Evolutionary conservation across 2,888 invertebrate species (phyloP).

Genomic region (Hydrotaea diabolus): DNA sequence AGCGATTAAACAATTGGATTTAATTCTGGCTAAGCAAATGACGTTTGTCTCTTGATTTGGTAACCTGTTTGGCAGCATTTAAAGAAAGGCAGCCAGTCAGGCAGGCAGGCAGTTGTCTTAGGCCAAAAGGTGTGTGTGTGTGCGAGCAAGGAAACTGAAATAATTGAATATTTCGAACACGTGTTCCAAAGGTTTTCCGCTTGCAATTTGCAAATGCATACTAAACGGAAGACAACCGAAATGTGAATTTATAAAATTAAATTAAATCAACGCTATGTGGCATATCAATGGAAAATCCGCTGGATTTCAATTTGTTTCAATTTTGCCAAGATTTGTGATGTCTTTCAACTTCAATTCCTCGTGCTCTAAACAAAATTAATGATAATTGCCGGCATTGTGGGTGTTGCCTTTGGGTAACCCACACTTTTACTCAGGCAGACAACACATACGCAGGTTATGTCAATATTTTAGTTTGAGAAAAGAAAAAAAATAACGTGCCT

Average conservation of each 20-base stretch:
- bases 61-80: constrained; percentile 36
- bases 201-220: constrained; percentile 6
- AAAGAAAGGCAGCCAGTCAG: not conserved
- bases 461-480: not conserved
- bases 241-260: not conserved
- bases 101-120: not conserved
- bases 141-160: not conserved
- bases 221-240: not conserved
- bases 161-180: constrained; percentile 43
- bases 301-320: not conserved
- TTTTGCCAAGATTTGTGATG: not conserved
- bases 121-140: constrained; percentile 23
- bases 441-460: not conserved
- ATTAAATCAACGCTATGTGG: constrained; percentile 1
- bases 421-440: not conserved
- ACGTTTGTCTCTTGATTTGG: constrained; percentile 5
- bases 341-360: not conserved
- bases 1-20: constrained; percentile 20
- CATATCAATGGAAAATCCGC: constrained; percentile 7
- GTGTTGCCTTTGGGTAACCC: constrained; percentile 20
- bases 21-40: constrained; percentile 18
- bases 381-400: constrained; percentile 15
- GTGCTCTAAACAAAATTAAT: constrained; percentile 31
- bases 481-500: no score
- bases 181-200: constrained; percentile 34